Evolutionary conservation across 2,113 vertebrate species (phyloP), one percentile per base, ranked within the genome.

Genomic region (Colossoma macropomum): DNA sequence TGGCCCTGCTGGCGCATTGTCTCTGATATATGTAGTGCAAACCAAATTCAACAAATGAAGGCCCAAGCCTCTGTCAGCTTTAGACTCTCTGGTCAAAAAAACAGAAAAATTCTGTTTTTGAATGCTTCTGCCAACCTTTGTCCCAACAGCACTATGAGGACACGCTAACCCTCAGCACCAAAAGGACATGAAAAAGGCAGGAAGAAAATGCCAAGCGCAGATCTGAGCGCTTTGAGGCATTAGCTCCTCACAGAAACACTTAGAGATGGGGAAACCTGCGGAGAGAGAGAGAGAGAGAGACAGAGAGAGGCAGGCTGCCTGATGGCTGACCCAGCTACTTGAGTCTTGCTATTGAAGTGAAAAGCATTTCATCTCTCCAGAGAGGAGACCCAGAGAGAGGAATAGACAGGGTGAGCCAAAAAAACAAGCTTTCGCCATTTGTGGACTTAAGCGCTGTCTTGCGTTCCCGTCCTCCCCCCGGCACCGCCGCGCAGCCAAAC

Each of bases 161-260:
- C 68, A 41, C n/a, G 8, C 68, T 25, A 45, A 71, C 21, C 34
- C 38, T 25, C 68, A 45, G 34, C 68, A 45, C 68, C 10, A 6
- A 25, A 19, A 54, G 16, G 16, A 81, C 80, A 32, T 65, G 28
- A 81, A 81, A 34, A 13, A 27, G 23, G 71, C 62, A 30, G 68
- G 38, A 71, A 45, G 68, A 45, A 71, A 72, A 81, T 27, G 70
- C 52, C 78, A 81, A 75, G 54, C 63, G 71, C 69, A 65, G 79
- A 80, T 72, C 79, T 62, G 79, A 82, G 80, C 60, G 60, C 60
- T 75, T n/a, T 62, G 45, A 82, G 80, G 72, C 80, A 75, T n/a
- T 28, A 66, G 71, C 48, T 66, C 80, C 74, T 72, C 80, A 75
- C 80, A 54, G 60, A 62, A 82, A 50, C 23, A 54, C 80, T 65